Base-by-base conservation (phyloP, 2,888 invertebrate species). In the Tenthredo notha region DNA sequence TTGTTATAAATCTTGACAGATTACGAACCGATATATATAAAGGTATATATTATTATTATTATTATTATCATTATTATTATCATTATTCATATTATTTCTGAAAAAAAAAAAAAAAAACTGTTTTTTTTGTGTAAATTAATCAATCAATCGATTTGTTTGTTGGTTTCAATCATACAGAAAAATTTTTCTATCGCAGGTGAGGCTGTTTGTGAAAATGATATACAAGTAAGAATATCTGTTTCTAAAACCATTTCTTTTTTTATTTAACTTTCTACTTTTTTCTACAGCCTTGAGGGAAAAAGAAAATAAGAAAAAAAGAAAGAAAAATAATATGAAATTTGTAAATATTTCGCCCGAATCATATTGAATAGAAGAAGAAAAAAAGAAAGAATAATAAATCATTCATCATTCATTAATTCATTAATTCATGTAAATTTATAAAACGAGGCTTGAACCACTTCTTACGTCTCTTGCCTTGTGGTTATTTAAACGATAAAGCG, bases 1-100 rank as follows among this genome's bases (percentile, higher is more conserved):
- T 86, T 86, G 86, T 86, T 86, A 86, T 75, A 82, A 86, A 85
- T 80, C 82, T 82, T 80, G 37, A 67, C 43, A 47, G 25, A 40
- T 40, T 61, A 58, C 10, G 47, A 21, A 61, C 18, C n/a, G 33
- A 61, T 61, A 54, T 54, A 75, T 47, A 74, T 47, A 75, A 50
- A 43, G 47, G 25, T 70, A 70, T 70, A 6, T 61, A 61, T 61
- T 61, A 61, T 61, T 61, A 61, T 61, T 21, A 61, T 61, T 3
- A 61, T 61, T 25, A 25, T 25, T 25, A 25, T 61, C 1, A 21
- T 12, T 12, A 61, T 61, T 3, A 25, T 25, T 12, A 61, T 61
- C 18, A 25, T 61, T 61, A 54, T n/a, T n/a, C n/a, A 4, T 12
- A 50, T 50, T 50, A 50, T 50, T 50, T 18, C 47, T 3, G 18